Base-by-base conservation (phyloP, 2,113 vertebrate genomes). In the Cephalopterus ornatus region DNA sequence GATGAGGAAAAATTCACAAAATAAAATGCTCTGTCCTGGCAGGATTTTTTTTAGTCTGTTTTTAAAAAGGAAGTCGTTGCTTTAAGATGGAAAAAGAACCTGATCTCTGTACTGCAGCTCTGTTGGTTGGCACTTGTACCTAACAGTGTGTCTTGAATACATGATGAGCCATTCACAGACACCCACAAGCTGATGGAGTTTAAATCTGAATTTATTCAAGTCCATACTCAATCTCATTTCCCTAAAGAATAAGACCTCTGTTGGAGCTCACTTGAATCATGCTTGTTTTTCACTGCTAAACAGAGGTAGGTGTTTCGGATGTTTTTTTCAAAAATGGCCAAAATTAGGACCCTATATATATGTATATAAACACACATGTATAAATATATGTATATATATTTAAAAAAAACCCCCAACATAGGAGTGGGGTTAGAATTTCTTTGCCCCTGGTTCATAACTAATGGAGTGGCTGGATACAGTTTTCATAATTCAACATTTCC, bases 181-280 rank as follows among this genome's bases (percentile, higher is more conserved):
- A 98, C 98, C 97, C 98, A 98, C 97, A 97, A 95, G 95, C 95
- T 97, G 88, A 88, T 91, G 37, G 94, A 98, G 97, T 96, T 98
- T 88, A 97, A 97, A 85, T 65, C 95, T 85, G 75, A 95, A 96
- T 97, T 97, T 98, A 98, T 98, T 98, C 98, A 97, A 95, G 97
- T 95, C 98, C 97, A 98, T 97, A 90, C 97, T 90, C 96, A 96
- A 98, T 91, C 98, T 94, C 97, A 98, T 98, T 98, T 98, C 97
- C 97, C 95, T 87, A 81, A 98, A 99, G 98, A 99, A 99, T 98
- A 97, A 96, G 97, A 86, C 95, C 97, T 98, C 98, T 98, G 97
- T 98, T 98, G 98, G 97, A 98, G 97, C 97, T 98, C 96, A 90
- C 97, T 98, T 98, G 98, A 98, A 98, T 98, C 98, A 97, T 92